A percentile compares a stretch with the other conserved stretches of the same genome.
These are phyloP conservation scores for Morelia viridis DNA, from an alignment of 2,797 vertebrate species.

Conservation along the genomic window DNA sequence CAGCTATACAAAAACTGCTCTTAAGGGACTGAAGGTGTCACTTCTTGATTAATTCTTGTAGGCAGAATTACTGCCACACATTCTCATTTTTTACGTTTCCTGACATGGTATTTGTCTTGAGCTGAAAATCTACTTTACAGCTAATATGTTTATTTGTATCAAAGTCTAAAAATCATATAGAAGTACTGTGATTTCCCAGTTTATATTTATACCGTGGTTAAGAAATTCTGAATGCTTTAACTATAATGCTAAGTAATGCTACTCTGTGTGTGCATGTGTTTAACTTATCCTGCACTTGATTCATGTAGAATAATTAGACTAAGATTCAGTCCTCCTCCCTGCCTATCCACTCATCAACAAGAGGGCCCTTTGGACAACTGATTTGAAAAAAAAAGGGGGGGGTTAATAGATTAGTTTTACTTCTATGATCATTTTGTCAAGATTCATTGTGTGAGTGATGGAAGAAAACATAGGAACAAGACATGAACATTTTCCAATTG, in stretches of 20 bases:
- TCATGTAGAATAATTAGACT: too few relatives aligned
- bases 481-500: not conserved
- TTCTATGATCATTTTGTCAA: not conserved
- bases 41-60: too few relatives aligned
- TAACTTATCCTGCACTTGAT: not conserved
- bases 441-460: not conserved
- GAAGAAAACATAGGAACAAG: not conserved
- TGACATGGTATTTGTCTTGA: too few relatives aligned
- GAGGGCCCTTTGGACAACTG: not conserved
- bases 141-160: too few relatives aligned
- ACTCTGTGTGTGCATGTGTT: not conserved
- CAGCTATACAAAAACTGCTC: too few relatives aligned
- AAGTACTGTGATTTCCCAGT: too few relatives aligned
- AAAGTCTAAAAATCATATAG: too few relatives aligned
- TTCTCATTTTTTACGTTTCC: too few relatives aligned
- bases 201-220: not conserved
- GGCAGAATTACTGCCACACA: too few relatives aligned
- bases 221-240: not conserved
- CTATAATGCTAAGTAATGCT: not conserved
- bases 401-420: not conserved
- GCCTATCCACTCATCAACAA: not conserved
- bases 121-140: too few relatives aligned
- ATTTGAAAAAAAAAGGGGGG: not conserved
- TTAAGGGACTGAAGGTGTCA: too few relatives aligned
- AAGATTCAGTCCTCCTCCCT: not conserved